Evolutionary conservation across 2,113 vertebrate genomes (phyloP), one percentile per base, ranked within the genome.

Genomic region (Amblyopsis rosae): DNA sequence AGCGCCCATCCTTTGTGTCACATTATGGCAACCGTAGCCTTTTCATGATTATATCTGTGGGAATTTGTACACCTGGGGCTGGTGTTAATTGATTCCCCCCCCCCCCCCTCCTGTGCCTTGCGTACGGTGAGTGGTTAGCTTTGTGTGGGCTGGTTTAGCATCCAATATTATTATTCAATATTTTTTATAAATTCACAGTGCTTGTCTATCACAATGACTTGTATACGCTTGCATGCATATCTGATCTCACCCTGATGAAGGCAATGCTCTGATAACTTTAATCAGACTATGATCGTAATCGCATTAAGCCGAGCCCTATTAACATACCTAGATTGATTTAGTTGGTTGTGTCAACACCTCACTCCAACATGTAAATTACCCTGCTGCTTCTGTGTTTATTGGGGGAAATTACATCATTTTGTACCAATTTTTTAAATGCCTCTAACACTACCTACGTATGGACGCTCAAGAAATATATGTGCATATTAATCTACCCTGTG

Each of bases 61-160:
- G 72, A 16, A 7, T 76, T 82, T 72, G 66, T 87, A 78, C 82
- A 84, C 85, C 54, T 80, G 79, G 51, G 81, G 53, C 51, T 57
- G 13, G 16, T 6, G 9, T 65, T 80, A 82, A 86, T 83, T 73
- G 78, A 80, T 73, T 73, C 66, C 60, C 33, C 11, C 4, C 66
- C 60, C 33, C 11, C 26, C 26, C 26, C 26, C 4, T 26, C 26
- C 26, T 26, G 26, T 48, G 8, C 26, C 0, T 12, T 9, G 15
- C 73, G 53, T 56, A 69, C 65, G 66, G 1, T 55, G 50, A 77
- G 60, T 63, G 55, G 55, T 63, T 45, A 47, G 12, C 73, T 70
- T 11, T 9, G 59, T 68, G 13, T 59, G 45, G 9, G 26, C 11
- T 11, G 55, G 19, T 16, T 19, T 16, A 57, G 15, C 13, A 56